Percentiles rank a stretch among this genome's conserved stretches.
phyloP scores from a whole-genome alignment of 2,113 vertebrate species.

The Nibea coibor region DNA sequence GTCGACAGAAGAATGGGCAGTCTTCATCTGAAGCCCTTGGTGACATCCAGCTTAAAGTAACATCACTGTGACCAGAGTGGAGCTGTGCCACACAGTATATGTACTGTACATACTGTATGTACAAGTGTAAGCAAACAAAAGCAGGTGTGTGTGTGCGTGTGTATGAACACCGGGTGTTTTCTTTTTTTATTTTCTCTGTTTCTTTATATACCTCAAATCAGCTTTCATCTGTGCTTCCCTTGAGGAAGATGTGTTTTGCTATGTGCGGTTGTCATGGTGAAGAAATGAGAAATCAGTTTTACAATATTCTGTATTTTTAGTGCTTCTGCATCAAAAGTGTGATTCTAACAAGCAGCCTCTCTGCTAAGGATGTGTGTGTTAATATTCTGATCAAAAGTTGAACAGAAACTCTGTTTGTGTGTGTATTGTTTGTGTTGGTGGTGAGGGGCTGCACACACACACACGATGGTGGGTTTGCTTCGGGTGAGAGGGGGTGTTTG shows the following conservation, averaged over 20 bases:
- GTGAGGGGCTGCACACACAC: constrained; percentile 1
- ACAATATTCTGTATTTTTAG: constrained; percentile 39
- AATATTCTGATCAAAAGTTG: not conserved
- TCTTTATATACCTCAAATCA: constrained; percentile 15
- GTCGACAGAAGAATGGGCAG: no score
- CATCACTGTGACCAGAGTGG: not conserved
- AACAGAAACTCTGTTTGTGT: not conserved
- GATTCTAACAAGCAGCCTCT: not conserved
- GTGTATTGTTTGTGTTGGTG: not conserved
- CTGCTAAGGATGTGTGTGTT: no score
- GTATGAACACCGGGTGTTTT: not conserved
- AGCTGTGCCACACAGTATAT: not conserved
- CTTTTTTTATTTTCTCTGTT: not conserved
- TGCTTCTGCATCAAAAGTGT: not conserved
- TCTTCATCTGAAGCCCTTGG: not conserved
- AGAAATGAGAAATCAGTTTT: constrained; percentile 24
- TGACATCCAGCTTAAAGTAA: constrained; percentile 3
- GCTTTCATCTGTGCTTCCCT: constrained; percentile 28
- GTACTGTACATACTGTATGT: no score
- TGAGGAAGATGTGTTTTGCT: constrained; percentile 28
- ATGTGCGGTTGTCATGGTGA: constrained; percentile 71
- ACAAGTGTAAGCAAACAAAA: not conserved
- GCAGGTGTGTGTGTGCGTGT: not conserved
- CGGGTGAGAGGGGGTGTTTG: constrained; percentile 33
- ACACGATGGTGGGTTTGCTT: constrained; percentile 34